These are phyloP conservation scores for Phalacrocorax brasilianus DNA, from an alignment of 2,113 vertebrate species.

Conservation along the genomic window DNA sequence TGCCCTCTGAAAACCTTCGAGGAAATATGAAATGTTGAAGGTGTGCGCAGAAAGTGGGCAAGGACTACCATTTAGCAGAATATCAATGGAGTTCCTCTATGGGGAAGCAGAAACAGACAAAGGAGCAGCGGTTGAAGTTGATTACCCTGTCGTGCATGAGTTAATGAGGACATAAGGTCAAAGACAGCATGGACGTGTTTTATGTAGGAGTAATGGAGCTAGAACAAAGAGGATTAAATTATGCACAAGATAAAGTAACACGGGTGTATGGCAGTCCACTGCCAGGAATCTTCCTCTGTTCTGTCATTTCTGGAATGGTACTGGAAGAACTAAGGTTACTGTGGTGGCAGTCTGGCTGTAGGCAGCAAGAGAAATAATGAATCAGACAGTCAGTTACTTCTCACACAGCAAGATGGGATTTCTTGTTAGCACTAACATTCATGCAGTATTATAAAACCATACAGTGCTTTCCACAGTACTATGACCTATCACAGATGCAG, in stretches of 20 bases:
- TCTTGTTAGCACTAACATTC: neutral
- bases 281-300: neutral
- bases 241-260: neutral
- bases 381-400: neutral
- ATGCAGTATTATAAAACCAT: neutral
- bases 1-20: neutral
- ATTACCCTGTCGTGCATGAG: neutral
- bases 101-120: neutral
- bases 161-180: neutral
- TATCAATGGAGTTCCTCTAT: neutral
- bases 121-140: neutral
- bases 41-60: neutral
- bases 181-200: neutral
- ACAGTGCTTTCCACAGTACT: neutral
- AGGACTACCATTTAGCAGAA: neutral
- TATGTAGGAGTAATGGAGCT: neutral
- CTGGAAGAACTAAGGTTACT: neutral
- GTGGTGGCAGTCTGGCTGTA: neutral
- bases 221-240: neutral
- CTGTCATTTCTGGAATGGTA: neutral
- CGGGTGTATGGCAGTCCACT: neutral
- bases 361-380: neutral
- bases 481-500: neutral
- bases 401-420: neutral
- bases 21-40: neutral